Evolutionary conservation across 1,140 invertebrate genomes (phyloP).

Genomic region (Andrena cerasifolii): DNA sequence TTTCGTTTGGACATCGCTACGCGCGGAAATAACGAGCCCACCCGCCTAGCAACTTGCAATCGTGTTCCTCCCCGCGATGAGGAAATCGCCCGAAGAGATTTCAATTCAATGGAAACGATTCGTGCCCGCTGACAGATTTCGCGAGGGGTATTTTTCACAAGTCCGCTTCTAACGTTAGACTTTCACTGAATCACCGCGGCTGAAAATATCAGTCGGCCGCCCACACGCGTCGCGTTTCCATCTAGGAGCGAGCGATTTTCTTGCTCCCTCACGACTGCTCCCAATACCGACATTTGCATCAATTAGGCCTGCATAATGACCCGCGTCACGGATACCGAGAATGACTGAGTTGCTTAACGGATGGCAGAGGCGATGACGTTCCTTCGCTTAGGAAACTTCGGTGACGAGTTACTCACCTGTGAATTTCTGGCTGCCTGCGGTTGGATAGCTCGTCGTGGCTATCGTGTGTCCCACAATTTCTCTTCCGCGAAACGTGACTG

Average conservation of each 20-base stretch:
- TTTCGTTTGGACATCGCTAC: constrained; percentile 1
- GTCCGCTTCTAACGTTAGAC: not conserved
- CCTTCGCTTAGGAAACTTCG: not conserved
- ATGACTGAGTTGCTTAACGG: not conserved
- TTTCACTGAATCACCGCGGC: not conserved
- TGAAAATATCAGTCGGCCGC: not conserved
- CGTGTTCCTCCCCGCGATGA: constrained; percentile 10
- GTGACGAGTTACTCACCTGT: constrained; percentile 1
- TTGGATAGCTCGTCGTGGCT: not conserved
- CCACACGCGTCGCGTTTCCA: constrained; percentile 2
- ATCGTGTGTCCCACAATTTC: not conserved
- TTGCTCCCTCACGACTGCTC: not conserved
- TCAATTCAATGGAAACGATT: constrained; percentile 12
- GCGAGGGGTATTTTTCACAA: not conserved
- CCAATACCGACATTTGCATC: not conserved
- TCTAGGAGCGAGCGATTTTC: not conserved
- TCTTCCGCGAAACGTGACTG: not conserved
- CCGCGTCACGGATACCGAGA: not conserved
- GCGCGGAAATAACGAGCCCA: constrained; percentile 11
- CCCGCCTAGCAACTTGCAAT: constrained; percentile 1
- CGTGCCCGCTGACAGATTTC: constrained; percentile 1
- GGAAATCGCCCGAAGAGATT: constrained; percentile 9
- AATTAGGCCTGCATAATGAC: not conserved
- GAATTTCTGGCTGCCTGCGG: not conserved
- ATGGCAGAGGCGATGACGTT: constrained; percentile 4